Evolutionary conservation across 64 coral and sea anemone genomes (phyloP), one percentile per base, ranked within the genome.

Genomic region (Anthopleura sola): DNA sequence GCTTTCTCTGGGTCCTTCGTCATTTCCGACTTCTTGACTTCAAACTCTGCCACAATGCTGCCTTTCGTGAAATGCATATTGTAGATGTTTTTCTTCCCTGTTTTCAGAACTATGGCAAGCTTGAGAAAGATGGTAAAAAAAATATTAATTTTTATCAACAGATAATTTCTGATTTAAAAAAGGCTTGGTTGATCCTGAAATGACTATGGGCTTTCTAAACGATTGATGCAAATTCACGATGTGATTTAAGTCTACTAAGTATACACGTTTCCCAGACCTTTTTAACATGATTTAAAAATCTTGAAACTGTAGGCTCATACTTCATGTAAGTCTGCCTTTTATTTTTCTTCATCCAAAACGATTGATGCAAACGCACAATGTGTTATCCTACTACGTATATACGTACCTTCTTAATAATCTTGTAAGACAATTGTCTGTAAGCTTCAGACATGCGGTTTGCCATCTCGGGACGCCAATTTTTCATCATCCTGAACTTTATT

Each of bases 401-500:
- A 62, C 66, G 14, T 71, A 71, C 66, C 14, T 33, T 71, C 23
- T 29, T 16, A 12, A 12, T 71, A 29, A 71, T n/a, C 29, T 32
- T 71, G 66, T 71, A 13, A 14, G 29, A 3, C 66, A 71, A 13
- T 71, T 11, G 66, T 5, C 14, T 71, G 66, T 33, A 71, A 71
- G n/a, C 66, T 71, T 15, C 15, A 32, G 66, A 71, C n/a, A 0
- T 34, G 26, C 10, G 11, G 29, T 71, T 28, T 13, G 66, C 66
- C 66, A 71, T 71, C 6, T 71, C 29, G 2, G 26, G 66, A 32
- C 9, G 66, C 66, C 66, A 71, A 34, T 71, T 12, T 28, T 32
- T 71, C 26, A 71, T 32, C 66, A 71, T 71, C 66, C 29, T 71
- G 66, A 71, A 71, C 66, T 71, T 71, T 71, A 71, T 36, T 71